Conservation (phyloP, 1,140 invertebrate species). For the Penaeus chinensis region DNA sequence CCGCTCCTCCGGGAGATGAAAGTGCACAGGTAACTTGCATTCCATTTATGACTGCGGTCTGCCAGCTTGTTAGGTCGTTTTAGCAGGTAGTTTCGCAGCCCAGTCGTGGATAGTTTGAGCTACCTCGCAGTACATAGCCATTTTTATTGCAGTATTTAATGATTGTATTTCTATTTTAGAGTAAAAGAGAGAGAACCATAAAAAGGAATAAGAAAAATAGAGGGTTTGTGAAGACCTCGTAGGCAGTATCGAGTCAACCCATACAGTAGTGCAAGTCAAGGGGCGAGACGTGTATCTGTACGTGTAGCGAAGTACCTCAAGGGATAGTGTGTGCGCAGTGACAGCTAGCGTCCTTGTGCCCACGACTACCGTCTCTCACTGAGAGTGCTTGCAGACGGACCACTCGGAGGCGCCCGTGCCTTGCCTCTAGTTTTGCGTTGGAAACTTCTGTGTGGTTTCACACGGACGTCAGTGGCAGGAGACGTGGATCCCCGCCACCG, state of each 20-base stretch:
- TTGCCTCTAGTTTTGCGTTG: no score
- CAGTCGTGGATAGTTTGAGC: constrained; percentile 25
- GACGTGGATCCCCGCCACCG: no score
- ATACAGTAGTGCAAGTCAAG: not conserved
- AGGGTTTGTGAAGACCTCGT: not conserved
- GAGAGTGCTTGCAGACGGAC: no score
- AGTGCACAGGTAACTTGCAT: constrained; percentile 57
- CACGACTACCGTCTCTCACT: no score
- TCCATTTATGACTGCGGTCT: constrained; percentile 51
- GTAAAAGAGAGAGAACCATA: not conserved
- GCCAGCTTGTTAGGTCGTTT: constrained; percentile 57
- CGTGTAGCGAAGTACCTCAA: constrained; percentile 38
- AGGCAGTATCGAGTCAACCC: constrained; percentile 21
- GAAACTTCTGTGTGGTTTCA: no score
- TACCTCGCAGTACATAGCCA: constrained; percentile 6
- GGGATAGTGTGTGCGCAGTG: not conserved
- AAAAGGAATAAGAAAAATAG: not conserved
- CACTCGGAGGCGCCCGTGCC: no score
- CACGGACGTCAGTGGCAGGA: no score
- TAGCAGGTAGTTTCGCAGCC: constrained; percentile 52
- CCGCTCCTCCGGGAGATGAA: constrained; percentile 63
- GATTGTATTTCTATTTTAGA: no score
- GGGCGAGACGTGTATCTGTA: not conserved
- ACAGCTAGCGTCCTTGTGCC: no score
- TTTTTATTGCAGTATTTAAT: no score